These are phyloP conservation scores for Agrypnus murinus DNA, from an alignment of 2,888 invertebrate species.

Conservation along the genomic window DNA sequence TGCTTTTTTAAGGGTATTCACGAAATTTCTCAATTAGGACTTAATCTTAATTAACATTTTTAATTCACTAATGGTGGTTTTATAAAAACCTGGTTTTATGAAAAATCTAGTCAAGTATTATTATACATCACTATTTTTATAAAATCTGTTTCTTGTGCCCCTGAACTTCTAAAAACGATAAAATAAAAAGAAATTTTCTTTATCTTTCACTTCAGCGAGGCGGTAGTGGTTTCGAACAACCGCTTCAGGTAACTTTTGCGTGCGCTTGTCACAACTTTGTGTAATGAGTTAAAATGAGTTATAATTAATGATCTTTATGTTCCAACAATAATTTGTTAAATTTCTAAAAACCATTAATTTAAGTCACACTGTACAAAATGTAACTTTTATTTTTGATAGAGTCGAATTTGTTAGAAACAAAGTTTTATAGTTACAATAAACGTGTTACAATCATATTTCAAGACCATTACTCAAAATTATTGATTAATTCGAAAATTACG, in stretches of 20 bases:
- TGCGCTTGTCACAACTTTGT: slow-evolving; percentile 40
- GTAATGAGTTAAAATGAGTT: slow-evolving; percentile 46
- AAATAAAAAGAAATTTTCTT: slow-evolving; percentile 9
- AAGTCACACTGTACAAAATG: slow-evolving; percentile 35
- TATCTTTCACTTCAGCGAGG: slow-evolving; percentile 7
- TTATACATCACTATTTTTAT: not conserved
- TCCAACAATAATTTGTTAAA: slow-evolving; percentile 41
- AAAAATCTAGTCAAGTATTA: slow-evolving; percentile 14
- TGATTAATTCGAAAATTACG: not conserved
- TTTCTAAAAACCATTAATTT: slow-evolving; percentile 43
- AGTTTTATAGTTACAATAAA: slow-evolving; percentile 20
- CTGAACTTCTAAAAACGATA: not conserved
- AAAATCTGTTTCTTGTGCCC: slow-evolving; percentile 5
- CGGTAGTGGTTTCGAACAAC: slow-evolving; percentile 40
- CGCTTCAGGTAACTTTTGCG: slow-evolving; percentile 45
- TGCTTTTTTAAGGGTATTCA: not conserved
- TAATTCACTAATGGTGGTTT: slow-evolving; percentile 15
- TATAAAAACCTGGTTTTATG: not conserved
- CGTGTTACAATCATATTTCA: slow-evolving; percentile 25
- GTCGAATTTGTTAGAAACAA: slow-evolving; percentile 32
- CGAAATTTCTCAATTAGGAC: slow-evolving; percentile 19
- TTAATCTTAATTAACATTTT: slow-evolving; percentile 26
- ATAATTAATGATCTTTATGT: slow-evolving; percentile 45
- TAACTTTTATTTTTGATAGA: slow-evolving; percentile 35
- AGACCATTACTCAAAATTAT: slow-evolving; percentile 2